Conservation (phyloP, 2,888 invertebrate genomes). For the Polia nebulosa region DNA sequence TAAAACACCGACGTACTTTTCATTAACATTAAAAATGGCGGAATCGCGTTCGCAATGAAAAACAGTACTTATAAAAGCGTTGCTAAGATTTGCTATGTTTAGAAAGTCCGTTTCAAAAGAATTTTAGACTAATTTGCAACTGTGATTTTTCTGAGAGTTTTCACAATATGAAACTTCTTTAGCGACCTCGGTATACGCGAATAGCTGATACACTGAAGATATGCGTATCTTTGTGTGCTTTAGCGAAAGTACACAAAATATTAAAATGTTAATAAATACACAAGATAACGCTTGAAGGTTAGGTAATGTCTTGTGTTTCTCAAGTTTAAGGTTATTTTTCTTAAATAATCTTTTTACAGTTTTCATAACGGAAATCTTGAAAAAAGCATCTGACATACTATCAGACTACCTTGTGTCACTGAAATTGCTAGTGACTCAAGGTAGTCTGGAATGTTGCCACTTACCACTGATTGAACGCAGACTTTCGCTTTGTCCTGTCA, state of each 20-base stretch:
- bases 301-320: neutral
- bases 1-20: neutral
- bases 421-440: neutral
- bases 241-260: constrained; percentile 52
- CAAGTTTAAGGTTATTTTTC: constrained; percentile 53
- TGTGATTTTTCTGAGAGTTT: neutral
- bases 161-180: neutral
- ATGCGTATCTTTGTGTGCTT: constrained; percentile 53
- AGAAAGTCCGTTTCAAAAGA: neutral
- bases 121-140: neutral
- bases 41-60: neutral
- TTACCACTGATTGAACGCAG: too few species aligned
- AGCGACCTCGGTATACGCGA: constrained; percentile 43
- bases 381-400: neutral
- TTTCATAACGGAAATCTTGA: neutral
- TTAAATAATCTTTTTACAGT: neutral
- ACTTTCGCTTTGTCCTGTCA: too few species aligned
- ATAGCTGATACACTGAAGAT: constrained; percentile 38
- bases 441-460: too few species aligned
- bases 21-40: too few species aligned
- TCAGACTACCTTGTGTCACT: neutral
- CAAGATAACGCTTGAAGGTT: constrained; percentile 55
- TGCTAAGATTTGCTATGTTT: neutral
- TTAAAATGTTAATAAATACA: constrained; percentile 28
- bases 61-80: neutral